phyloP scores from a whole-genome alignment of 2,113 vertebrate species.

The Camelus dromedarius region DNA sequence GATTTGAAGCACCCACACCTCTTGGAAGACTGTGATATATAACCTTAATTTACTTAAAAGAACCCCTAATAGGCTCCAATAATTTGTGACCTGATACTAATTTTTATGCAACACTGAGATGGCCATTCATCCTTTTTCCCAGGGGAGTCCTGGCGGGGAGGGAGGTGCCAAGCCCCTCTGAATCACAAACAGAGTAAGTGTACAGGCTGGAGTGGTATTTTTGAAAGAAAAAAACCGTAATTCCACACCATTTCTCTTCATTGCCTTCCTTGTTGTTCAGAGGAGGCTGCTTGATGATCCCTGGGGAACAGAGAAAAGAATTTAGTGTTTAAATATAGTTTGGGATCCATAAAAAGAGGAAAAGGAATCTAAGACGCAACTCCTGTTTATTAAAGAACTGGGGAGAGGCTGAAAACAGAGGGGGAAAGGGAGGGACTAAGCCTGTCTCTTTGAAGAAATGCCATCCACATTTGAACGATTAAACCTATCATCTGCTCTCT shows the following conservation, averaged over 20 bases:
- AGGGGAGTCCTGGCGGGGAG: slow-evolving; percentile 78
- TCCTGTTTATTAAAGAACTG: slow-evolving; percentile 50
- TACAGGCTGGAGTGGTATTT: slow-evolving; percentile 83
- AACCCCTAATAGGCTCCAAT: slow-evolving; percentile 62
- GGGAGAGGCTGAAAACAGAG: neutral
- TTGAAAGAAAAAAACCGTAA: slow-evolving; percentile 20
- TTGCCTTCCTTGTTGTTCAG: slow-evolving; percentile 84
- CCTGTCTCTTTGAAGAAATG: slow-evolving; percentile 80
- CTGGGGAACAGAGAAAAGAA: slow-evolving; percentile 80
- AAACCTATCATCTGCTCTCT: slow-evolving; percentile 72
- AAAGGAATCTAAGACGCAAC: slow-evolving; percentile 45
- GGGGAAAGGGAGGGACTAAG: neutral
- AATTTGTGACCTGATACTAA: slow-evolving; percentile 71
- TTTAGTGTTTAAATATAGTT: slow-evolving; percentile 86
- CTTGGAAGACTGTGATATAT: slow-evolving; percentile 72
- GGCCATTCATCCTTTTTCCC: slow-evolving; percentile 82
- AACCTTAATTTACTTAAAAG: slow-evolving; percentile 84
- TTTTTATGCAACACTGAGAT: slow-evolving; percentile 83
- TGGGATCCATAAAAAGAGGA: slow-evolving; percentile 77
- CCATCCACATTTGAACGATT: slow-evolving; percentile 79
- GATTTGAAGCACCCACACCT: slow-evolving; percentile 41
- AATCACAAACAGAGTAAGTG: slow-evolving; percentile 87
- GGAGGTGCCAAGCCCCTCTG: slow-evolving; percentile 79
- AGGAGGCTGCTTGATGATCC: slow-evolving; percentile 82
- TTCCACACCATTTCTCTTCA: slow-evolving; percentile 80